Percentiles rank a stretch among this genome's conserved stretches.
Conservation (phyloP, 2,113 vertebrate species). For the Macquaria ambigua region DNA sequence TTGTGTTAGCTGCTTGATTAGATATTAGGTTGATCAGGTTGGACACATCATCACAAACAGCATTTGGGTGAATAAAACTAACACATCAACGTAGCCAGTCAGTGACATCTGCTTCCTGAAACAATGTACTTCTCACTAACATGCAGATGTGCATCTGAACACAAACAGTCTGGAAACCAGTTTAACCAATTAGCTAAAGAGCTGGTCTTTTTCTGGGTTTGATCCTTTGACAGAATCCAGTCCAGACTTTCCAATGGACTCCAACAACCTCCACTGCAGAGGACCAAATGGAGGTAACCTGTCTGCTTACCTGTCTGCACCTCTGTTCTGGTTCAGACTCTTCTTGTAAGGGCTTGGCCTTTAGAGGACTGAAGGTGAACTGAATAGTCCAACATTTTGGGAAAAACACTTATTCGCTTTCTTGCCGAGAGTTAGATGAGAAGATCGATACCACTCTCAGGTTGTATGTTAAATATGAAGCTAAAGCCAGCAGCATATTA, state of each 20-base stretch:
- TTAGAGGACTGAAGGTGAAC: not conserved
- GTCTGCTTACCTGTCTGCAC: not conserved
- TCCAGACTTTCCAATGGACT: constrained; percentile 94
- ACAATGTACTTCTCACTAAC: not conserved
- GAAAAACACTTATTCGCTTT: not conserved
- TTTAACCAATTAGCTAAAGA: not conserved
- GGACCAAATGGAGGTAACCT: constrained; percentile 84
- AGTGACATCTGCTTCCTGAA: not conserved
- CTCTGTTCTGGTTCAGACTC: not conserved
- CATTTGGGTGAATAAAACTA: not conserved
- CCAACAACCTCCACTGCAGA: constrained; percentile 92
- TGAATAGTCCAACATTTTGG: not conserved
- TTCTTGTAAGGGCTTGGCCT: not conserved
- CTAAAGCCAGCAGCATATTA: not conserved
- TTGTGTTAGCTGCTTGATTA: not conserved
- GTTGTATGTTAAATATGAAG: not conserved
- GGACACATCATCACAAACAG: not conserved
- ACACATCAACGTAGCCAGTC: not conserved
- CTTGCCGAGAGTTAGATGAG: not conserved
- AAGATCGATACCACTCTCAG: not conserved
- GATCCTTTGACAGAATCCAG: constrained; percentile 70
- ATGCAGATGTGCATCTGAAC: not conserved
- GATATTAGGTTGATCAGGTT: not conserved
- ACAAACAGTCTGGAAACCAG: not conserved
- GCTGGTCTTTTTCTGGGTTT: not conserved